Evolutionary conservation across 2,888 invertebrate genomes (phyloP).

Genomic region (Xanthorhoe spadicearia): DNA sequence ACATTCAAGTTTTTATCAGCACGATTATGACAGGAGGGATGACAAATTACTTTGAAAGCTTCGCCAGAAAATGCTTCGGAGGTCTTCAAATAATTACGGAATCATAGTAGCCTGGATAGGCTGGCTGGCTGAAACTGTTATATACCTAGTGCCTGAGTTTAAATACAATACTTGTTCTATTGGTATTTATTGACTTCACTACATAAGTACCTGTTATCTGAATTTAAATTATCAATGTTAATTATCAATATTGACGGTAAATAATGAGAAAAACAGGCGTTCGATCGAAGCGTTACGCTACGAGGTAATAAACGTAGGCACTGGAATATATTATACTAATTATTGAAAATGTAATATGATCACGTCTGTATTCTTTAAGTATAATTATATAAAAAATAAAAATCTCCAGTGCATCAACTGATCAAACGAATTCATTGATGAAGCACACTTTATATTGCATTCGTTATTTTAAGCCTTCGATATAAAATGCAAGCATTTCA

Average conservation of each 20-base stretch:
- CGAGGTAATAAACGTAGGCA: no score
- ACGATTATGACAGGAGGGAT: constrained; percentile 1
- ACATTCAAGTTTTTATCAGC: constrained; percentile 9
- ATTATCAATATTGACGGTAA: no score
- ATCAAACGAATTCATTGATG: background rate
- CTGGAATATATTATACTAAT: no score
- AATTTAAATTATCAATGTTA: no score
- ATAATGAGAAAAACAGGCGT: no score
- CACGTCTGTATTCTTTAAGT: no score
- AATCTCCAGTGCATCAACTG: background rate
- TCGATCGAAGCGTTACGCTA: no score
- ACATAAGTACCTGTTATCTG: no score
- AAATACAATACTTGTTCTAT: background rate
- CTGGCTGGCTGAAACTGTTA: background rate
- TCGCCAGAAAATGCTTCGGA: background rate
- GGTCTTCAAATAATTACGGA: background rate
- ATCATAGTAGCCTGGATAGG: background rate
- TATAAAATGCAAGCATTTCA: background rate
- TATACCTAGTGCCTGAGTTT: background rate
- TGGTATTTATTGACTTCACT: no score
- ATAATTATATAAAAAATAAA: no score
- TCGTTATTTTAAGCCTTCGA: constrained; percentile 2
- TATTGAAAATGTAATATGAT: no score
- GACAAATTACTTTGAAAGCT: constrained; percentile 7
- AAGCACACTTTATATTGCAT: background rate